Base-by-base conservation (phyloP, 1,140 invertebrate genomes). In the Aporrectodea caliginosa region DNA sequence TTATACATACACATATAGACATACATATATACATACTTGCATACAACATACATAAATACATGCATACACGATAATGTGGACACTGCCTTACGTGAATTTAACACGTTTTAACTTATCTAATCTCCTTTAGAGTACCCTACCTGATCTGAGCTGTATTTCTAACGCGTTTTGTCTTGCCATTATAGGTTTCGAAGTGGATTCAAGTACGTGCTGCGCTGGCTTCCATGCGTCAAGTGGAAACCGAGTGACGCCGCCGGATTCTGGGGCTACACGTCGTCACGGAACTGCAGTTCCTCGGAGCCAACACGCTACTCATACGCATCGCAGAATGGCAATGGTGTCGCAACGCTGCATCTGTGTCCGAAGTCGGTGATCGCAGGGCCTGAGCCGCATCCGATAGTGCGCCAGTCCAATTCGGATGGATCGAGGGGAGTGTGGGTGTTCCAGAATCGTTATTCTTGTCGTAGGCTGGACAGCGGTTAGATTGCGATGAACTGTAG, bases 181-280 rank as follows among this genome's bases (percentile, higher is more conserved):
- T 58, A 27, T 86, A 96, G 94, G 88, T 96, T 96, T 88, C 91
- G 94, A 43, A 91, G 93, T 83, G 94, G 94, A 1, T 95, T 95
- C 87, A 93, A 93, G 81, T 92, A 93, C 85, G 93, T 95, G 84
- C 95, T 96, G 86, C 92, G 92, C 79, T 95, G 93, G 88, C 93
- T 93, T 84, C 92, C 93, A 0, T 93, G 92, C 82, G 82, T 87
- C 78, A 83, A 73, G n/a, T 78, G 75, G 81, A 29, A 27, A 6
- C 76, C 79, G n/a, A 43, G 27, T 14, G 81, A 81, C 33, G 43
- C 75, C 1, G 6, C 31, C 1, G 12, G 22, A 27, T 69, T 79
- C 32, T 78, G 72, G 1, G 22, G 35, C 22, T 34, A 68, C 74
- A 75, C 35, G 74, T 30, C 29, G 32, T 31, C 32, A 1, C 31